These are phyloP conservation scores for Anastatus disparis DNA, from an alignment of 1,140 invertebrate species.

Conservation along the genomic window DNA sequence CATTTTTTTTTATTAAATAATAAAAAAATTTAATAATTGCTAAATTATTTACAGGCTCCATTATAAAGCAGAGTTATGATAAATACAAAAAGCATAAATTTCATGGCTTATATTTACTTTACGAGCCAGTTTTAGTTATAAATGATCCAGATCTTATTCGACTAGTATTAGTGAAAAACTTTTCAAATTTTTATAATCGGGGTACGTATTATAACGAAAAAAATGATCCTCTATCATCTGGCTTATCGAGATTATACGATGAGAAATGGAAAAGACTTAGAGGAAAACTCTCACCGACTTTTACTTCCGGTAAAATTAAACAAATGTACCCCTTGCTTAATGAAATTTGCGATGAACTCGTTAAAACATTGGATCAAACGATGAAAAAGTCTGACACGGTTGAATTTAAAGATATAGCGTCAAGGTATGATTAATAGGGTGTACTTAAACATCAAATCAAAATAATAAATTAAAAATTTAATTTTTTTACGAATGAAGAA, in stretches of 20 bases:
- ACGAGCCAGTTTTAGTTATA: slow-evolving; percentile 61
- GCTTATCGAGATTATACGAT: slow-evolving; percentile 61
- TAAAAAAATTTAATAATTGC: too few species aligned
- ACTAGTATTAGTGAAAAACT: slow-evolving; percentile 64
- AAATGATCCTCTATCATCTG: slow-evolving; percentile 65
- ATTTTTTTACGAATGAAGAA: too few species aligned
- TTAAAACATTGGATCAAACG: slow-evolving; percentile 39
- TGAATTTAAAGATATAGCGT: slow-evolving; percentile 66
- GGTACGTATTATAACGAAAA: slow-evolving; percentile 61
- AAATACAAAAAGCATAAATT: slow-evolving; percentile 32
- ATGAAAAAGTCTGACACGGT: slow-evolving; percentile 44
- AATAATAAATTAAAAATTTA: too few species aligned
- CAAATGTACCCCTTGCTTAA: slow-evolving; percentile 65
- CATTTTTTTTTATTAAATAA: too few species aligned
- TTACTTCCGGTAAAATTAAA: slow-evolving; percentile 66
- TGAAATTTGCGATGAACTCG: slow-evolving; percentile 58
- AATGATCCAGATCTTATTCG: slow-evolving; percentile 66
- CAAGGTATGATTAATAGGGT: slow-evolving; percentile 42
- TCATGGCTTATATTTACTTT: slow-evolving; percentile 64
- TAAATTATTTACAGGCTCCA: neutral
- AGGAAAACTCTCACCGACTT: slow-evolving; percentile 64
- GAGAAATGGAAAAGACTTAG: slow-evolving; percentile 61
- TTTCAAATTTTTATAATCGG: slow-evolving; percentile 62
- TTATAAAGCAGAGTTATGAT: slow-evolving; percentile 20
- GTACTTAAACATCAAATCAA: too few species aligned